These are phyloP conservation scores for Drosophila mayaguana DNA, from an alignment of 2,888 invertebrate species.

Conservation along the genomic window DNA sequence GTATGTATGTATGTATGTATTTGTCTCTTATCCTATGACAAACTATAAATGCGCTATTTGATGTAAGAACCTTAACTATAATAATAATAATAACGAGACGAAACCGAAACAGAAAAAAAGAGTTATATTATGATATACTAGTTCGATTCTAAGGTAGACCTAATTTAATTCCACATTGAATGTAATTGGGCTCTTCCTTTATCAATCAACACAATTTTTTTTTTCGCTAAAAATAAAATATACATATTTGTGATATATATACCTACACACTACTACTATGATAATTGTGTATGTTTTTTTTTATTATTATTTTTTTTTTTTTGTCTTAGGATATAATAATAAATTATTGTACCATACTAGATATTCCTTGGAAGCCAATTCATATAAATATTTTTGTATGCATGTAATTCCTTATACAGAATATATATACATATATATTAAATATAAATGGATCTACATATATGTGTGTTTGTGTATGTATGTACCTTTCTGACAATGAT, in stretches of 20 bases:
- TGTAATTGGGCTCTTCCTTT: neutral
- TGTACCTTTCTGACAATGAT: conserved; percentile 37
- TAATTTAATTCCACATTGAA: conserved; percentile 1
- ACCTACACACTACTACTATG: conserved; percentile 41
- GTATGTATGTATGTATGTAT: conserved; percentile 10
- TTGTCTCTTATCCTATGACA: conserved; percentile 37
- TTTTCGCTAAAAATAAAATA: conserved; percentile 56
- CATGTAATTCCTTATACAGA: conserved; percentile 54
- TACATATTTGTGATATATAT: conserved; percentile 76
- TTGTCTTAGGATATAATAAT: conserved; percentile 48
- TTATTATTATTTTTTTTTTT: conserved; percentile 20
- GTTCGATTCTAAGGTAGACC: conserved; percentile 5
- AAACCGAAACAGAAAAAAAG: neutral
- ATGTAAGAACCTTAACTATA: conserved; percentile 38
- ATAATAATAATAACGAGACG: neutral
- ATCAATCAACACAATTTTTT: conserved; percentile 2
- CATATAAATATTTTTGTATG: conserved; percentile 67
- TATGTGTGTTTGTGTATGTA: conserved; percentile 13
- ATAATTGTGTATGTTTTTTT: conserved; percentile 14
- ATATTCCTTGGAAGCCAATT: conserved; percentile 63
- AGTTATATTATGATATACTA: neutral
- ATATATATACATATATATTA: conserved; percentile 7
- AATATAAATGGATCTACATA: conserved; percentile 30
- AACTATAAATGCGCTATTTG: conserved; percentile 24
- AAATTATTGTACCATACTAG: conserved; percentile 71